Conservation (phyloP, 2,888 invertebrate species). For the Ornithoptera priamus region DNA sequence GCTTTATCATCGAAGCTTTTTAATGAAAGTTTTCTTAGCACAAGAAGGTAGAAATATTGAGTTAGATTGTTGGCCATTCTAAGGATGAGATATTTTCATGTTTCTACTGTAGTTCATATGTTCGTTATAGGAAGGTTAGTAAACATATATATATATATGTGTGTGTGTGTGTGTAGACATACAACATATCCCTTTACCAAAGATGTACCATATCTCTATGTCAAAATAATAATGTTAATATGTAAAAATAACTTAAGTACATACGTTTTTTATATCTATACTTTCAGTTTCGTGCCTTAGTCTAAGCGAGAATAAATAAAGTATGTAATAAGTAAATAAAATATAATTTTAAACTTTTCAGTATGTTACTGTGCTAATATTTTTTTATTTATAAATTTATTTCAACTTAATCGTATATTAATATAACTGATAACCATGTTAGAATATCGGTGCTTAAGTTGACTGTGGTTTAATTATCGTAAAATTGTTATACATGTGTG, state of each 20-base stretch:
- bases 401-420: conserved; percentile 13
- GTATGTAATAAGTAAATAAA: not conserved
- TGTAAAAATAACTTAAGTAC: not conserved
- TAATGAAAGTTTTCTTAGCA: too few relatives aligned
- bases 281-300: conserved; percentile 4
- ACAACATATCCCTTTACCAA: not conserved
- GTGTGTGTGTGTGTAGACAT: not conserved
- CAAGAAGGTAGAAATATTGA: too few relatives aligned
- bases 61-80: too few relatives aligned
- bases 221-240: not conserved
- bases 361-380: not conserved
- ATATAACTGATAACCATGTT: conserved; percentile 16
- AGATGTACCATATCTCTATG: not conserved
- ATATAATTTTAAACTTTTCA: not conserved
- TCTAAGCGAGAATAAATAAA: not conserved
- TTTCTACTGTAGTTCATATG: too few relatives aligned
- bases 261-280: not conserved
- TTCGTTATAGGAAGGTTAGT: too few relatives aligned
- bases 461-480: conserved; percentile 53
- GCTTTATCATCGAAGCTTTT: too few relatives aligned
- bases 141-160: too few relatives aligned
- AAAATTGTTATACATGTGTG: conserved; percentile 44
- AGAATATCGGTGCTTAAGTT: conserved; percentile 67
- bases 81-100: too few relatives aligned
- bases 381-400: conserved; percentile 1